Percentiles rank a stretch among this genome's conserved stretches.
Evolutionary conservation across 1,140 invertebrate species (phyloP).

Genomic region (Eumaeus atala): DNA sequence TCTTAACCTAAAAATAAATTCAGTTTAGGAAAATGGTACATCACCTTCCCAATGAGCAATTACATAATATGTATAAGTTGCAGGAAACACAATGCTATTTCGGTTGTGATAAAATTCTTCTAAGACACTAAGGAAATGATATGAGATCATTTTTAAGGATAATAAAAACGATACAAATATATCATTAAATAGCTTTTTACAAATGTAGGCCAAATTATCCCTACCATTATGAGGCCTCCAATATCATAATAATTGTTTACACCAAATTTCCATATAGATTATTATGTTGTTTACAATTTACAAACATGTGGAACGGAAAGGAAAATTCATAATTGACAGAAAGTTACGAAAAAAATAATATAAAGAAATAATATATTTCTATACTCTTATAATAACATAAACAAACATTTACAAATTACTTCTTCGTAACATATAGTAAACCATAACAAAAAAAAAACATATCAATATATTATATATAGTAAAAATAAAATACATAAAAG

Average conservation of each 20-base stretch:
- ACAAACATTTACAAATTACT: too few species aligned
- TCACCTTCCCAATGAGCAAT: slow-evolving; percentile 33
- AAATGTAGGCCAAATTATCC: slow-evolving; percentile 12
- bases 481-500: slow-evolving; percentile 1
- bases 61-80: slow-evolving; percentile 11
- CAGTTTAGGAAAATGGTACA: slow-evolving; percentile 37
- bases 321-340: too few species aligned
- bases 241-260: too few species aligned
- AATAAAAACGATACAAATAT: slow-evolving; percentile 6
- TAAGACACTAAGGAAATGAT: neutral
- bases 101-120: slow-evolving; percentile 7
- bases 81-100: slow-evolving; percentile 2
- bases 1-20: slow-evolving; percentile 46
- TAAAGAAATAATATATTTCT: too few species aligned
- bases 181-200: slow-evolving; percentile 14
- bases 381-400: too few species aligned
- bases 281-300: too few species aligned
- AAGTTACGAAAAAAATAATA: too few species aligned
- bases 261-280: too few species aligned
- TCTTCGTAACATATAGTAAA: neutral
- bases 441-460: neutral
- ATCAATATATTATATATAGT: neutral
- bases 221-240: too few species aligned
- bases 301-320: too few species aligned
- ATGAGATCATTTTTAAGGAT: slow-evolving; percentile 5